A percentile compares a stretch with the other conserved stretches of the same genome.
phyloP scores from a whole-genome alignment of 2,888 invertebrate species.

The Serrognathus titanus region DNA sequence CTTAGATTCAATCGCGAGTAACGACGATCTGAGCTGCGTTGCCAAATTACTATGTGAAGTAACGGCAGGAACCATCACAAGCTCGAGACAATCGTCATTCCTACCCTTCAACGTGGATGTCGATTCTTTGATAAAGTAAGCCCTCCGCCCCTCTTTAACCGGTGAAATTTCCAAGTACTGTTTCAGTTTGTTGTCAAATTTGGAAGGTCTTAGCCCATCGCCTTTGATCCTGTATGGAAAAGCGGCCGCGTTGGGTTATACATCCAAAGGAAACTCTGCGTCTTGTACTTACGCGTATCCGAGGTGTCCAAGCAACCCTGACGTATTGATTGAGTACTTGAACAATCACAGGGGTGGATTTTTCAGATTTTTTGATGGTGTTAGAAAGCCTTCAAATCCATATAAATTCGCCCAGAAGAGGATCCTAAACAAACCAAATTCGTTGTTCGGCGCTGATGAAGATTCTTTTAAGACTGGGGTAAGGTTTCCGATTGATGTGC shows the following conservation, averaged over 20 bases:
- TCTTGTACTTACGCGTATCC: slow-evolving; percentile 66
- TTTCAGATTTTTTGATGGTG: slow-evolving; percentile 70
- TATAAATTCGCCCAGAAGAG: not conserved
- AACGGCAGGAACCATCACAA: slow-evolving; percentile 56
- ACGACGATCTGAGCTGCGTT: slow-evolving; percentile 78
- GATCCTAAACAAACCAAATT: slow-evolving; percentile 4
- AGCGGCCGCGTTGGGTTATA: slow-evolving; percentile 71
- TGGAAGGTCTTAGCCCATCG: slow-evolving; percentile 55
- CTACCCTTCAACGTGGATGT: slow-evolving; percentile 49
- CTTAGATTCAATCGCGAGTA: slow-evolving; percentile 59
- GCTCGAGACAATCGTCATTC: slow-evolving; percentile 31
- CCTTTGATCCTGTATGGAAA: slow-evolving; percentile 71
- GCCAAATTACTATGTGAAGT: slow-evolving; percentile 77
- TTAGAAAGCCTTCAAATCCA: slow-evolving; percentile 40
- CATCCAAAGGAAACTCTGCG: slow-evolving; percentile 58
- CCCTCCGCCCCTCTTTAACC: slow-evolving; percentile 18
- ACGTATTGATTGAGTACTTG: slow-evolving; percentile 70
- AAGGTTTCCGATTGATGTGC: slow-evolving; percentile 15
- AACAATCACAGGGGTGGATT: slow-evolving; percentile 86
- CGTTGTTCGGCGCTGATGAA: not conserved
- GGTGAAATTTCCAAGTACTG: too few species aligned
- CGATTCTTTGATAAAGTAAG: slow-evolving; percentile 61
- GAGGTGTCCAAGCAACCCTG: slow-evolving; percentile 69
- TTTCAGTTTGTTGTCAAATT: slow-evolving; percentile 57
- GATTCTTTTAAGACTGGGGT: not conserved